Evolutionary conservation across 64 coral and sea anemone genomes (phyloP), one percentile per base, ranked within the genome.

Genomic region (Trachythela sp.): DNA sequence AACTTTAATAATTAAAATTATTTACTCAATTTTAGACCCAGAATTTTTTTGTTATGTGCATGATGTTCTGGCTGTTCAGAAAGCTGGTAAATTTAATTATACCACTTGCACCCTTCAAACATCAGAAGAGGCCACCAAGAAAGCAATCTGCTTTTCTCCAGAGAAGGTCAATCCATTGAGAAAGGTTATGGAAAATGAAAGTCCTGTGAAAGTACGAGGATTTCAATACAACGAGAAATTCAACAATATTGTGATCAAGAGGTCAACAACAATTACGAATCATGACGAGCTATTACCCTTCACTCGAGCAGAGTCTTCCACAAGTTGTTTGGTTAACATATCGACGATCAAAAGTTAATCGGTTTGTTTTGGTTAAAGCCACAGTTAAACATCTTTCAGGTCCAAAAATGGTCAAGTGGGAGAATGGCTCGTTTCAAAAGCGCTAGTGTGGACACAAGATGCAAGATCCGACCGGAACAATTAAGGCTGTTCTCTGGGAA

Each of bases 191-290:
- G 77, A 84, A n/a, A 24, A 84, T 39, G 83, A 90, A 60, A 83
- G 31, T n/a, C 77, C 88, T 36, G 26, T 90, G 24, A 90, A 90
- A 38, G 54, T 90, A 39, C 31, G 35, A 36, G 52, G 51, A 36
- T 90, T 83, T 52, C 72, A 90, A 52, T 90, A 36, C 77, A 90
- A 84, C 54, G 31, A 90, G n/a, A 76, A 59, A 48, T 90, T 52
- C 36, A 83, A 84, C 20, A 90, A 84, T 83, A 29, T 90, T 50
- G 72, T 84, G 2, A 84, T 83, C 26, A 89, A 89, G 50, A 89
- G 42, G 18, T 80, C 88, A 89, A 41, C 13, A 33, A 3, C 72
- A 35, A 34, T 83, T 30, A 45, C 26, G 14, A 22, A 50, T 8
- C 42, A 67, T 71, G 0, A 18, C 14, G 68, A 68, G 13, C 26